phyloP scores from a whole-genome alignment of 2,797 vertebrate species.

The Coluber constrictor region DNA sequence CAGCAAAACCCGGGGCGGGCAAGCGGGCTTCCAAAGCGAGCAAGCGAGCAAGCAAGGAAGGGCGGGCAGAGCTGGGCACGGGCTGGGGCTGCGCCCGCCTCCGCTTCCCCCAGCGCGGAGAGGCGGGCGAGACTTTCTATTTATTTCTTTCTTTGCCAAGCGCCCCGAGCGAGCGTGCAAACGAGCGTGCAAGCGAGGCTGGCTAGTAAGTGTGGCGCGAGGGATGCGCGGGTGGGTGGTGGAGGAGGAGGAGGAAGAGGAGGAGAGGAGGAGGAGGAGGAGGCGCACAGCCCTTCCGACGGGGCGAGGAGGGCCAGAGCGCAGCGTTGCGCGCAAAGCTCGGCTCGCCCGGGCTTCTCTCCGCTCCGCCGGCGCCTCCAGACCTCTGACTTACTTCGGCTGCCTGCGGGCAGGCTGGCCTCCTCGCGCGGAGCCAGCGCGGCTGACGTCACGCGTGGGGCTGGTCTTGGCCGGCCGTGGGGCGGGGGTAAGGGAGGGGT shows the following conservation, averaged over 20 bases:
- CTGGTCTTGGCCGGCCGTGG: conserved; percentile 27
- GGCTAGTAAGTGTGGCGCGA: not conserved
- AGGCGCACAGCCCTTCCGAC: not conserved
- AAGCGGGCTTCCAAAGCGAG: too few relatives aligned
- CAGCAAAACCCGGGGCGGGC: not conserved
- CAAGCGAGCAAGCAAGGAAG: not conserved
- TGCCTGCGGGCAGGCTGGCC: conserved; percentile 53
- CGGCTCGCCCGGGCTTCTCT: not conserved
- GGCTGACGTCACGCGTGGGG: conserved; percentile 62
- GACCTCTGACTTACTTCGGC: conserved; percentile 47
- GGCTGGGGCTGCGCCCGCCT: not conserved
- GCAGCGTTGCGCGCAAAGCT: not conserved
- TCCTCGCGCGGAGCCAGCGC: conserved; percentile 31
- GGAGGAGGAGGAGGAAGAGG: not conserved
- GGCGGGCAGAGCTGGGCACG: not conserved
- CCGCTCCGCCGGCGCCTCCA: conserved; percentile 14
- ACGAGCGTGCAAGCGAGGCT: not conserved
- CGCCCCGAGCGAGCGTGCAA: not conserved
- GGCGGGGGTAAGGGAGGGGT: not conserved
- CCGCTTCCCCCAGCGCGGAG: not conserved
- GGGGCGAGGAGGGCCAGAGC: not conserved
- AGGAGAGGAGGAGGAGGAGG: not conserved
- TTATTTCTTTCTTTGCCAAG: not conserved
- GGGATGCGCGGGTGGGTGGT: not conserved
- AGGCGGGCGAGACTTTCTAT: not conserved